Evolutionary conservation across 2,888 invertebrate genomes (phyloP).

Genomic region (Hyppa rectilinea): DNA sequence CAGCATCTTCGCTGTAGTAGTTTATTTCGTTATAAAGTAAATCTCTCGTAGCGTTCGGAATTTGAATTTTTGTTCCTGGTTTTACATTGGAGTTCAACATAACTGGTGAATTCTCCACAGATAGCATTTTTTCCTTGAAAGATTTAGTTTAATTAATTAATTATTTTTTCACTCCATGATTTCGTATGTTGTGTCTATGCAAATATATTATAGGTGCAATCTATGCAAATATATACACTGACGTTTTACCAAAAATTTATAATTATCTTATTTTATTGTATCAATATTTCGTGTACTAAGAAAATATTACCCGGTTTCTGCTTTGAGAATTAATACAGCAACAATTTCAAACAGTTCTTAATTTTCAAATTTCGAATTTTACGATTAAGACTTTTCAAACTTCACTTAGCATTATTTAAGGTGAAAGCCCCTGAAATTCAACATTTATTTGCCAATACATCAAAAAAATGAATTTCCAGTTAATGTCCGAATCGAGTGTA

Average conservation of each 20-base stretch:
- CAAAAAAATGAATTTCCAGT: no score
- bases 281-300: neutral
- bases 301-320: neutral
- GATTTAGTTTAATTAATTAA: neutral
- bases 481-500: neutral
- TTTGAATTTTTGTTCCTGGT: neutral
- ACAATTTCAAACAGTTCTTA: no score
- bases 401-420: neutral
- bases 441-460: neutral
- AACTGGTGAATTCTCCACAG: neutral
- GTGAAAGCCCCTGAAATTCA: neutral
- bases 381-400: neutral
- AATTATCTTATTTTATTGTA: no score
- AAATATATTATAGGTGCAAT: no score
- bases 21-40: neutral
- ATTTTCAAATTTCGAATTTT: no score
- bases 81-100: neutral
- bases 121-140: neutral
- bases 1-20: conserved; percentile 1
- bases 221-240: no score
- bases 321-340: neutral
- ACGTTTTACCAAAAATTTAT: no score
- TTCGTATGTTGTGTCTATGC: no score
- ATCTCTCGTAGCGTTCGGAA: neutral
- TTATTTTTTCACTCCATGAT: no score